Evolutionary conservation across 2,113 vertebrate genomes (phyloP).

Genomic region (Garra rufa): DNA sequence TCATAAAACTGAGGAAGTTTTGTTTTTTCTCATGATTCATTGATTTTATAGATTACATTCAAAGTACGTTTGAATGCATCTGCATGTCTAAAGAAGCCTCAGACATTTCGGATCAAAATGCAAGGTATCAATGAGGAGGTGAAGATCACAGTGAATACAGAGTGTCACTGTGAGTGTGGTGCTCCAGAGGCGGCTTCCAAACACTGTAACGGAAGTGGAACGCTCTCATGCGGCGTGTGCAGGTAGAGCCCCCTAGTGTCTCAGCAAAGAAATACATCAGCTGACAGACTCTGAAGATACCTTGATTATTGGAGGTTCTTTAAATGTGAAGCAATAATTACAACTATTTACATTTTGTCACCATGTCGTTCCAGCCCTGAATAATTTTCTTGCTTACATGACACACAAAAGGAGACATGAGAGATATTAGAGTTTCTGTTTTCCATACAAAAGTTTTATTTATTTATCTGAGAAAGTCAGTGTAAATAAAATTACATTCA

Average conservation of each 20-base stretch:
- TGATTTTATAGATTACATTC: constrained; percentile 72
- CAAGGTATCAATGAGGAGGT: constrained; percentile 78
- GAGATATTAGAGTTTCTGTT: too few species aligned
- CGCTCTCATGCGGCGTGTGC: constrained; percentile 77
- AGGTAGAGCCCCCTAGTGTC: constrained; percentile 59
- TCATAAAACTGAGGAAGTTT: neutral
- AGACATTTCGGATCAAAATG: constrained; percentile 67
- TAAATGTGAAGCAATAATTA: neutral
- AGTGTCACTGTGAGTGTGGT: constrained; percentile 75
- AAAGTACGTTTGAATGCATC: constrained; percentile 68
- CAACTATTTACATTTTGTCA: neutral
- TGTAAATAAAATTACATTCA: too few species aligned
- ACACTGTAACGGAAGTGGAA: constrained; percentile 71
- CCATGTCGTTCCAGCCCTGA: neutral
- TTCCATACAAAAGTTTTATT: neutral
- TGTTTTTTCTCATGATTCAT: neutral
- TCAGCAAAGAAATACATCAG: neutral
- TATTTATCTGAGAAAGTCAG: too few species aligned
- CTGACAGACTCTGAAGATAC: neutral
- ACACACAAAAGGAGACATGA: too few species aligned
- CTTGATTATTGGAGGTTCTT: neutral
- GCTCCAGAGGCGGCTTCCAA: constrained; percentile 53
- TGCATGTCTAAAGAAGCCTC: constrained; percentile 59
- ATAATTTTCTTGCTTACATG: neutral
- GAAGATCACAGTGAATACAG: constrained; percentile 66